Evolutionary conservation across 2,113 vertebrate genomes (phyloP).

Genomic region (Clupea harengus): DNA sequence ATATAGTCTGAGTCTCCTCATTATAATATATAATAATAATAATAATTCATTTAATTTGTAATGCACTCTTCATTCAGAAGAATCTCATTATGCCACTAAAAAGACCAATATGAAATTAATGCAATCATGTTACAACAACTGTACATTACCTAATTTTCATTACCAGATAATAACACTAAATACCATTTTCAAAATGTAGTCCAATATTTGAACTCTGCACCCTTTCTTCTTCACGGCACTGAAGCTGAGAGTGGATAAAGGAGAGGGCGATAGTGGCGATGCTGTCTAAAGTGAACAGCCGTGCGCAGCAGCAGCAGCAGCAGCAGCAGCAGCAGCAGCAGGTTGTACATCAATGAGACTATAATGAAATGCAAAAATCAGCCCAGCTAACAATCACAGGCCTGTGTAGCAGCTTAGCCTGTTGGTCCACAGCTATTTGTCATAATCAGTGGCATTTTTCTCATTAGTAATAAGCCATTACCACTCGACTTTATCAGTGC

Average conservation of each 20-base stretch:
- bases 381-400: constrained; percentile 83
- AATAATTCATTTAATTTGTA: no score
- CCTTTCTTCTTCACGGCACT: no score
- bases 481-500: constrained; percentile 84
- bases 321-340: constrained; percentile 72
- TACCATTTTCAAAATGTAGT: no score
- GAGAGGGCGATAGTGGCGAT: background rate
- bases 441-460: constrained; percentile 94
- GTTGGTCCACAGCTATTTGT: constrained; percentile 90
- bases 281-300: constrained; percentile 54
- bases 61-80: no score
- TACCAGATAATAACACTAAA: no score
- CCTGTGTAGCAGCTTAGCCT: constrained; percentile 94
- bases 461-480: constrained; percentile 98
- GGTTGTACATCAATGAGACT: constrained; percentile 77
- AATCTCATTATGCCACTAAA: no score
- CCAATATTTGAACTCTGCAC: no score
- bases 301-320: constrained; percentile 70
- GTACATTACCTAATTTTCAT: no score
- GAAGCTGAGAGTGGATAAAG: background rate
- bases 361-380: constrained; percentile 91
- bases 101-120: no score
- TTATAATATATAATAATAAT: no score
- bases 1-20: no score
- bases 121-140: no score